These are phyloP conservation scores for Dryomyza anilis DNA, from an alignment of 2,888 invertebrate genomes.

Conservation along the genomic window DNA sequence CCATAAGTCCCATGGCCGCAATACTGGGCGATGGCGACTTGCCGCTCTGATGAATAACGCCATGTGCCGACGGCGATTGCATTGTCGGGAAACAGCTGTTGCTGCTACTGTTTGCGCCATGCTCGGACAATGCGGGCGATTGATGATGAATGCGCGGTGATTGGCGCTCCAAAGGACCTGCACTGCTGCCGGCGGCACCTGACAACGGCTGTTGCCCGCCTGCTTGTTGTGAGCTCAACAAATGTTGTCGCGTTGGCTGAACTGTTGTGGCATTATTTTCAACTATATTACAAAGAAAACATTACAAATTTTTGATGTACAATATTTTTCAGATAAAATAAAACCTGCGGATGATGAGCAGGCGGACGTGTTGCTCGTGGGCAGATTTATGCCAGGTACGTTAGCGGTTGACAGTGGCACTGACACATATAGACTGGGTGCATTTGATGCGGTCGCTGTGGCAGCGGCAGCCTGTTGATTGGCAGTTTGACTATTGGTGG, in stretches of 20 bases:
- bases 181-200: constrained; percentile 31
- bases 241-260: constrained; percentile 41
- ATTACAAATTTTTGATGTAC: neutral
- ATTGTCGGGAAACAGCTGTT: constrained; percentile 20
- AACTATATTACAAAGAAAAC: constrained; percentile 7
- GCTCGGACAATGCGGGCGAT: constrained; percentile 36
- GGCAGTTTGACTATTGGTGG: constrained; percentile 32
- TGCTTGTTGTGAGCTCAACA: too few relatives aligned
- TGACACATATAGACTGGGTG: constrained; percentile 68
- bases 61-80: constrained; percentile 34
- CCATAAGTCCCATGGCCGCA: constrained; percentile 53
- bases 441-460: constrained; percentile 38
- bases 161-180: constrained; percentile 39
- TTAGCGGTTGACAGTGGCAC: constrained; percentile 66
- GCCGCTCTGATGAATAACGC: constrained; percentile 53
- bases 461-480: constrained; percentile 22
- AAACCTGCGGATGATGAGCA: constrained; percentile 15
- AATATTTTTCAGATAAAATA: neutral
- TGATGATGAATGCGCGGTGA: constrained; percentile 45
- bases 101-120: constrained; percentile 26
- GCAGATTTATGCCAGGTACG: constrained; percentile 62
- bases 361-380: constrained; percentile 43
- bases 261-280: constrained; percentile 39
- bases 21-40: constrained; percentile 51
- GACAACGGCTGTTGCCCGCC: too few relatives aligned